These are phyloP conservation scores for Phainopepla nitens DNA, from an alignment of 2,113 vertebrate species.

Conservation along the genomic window DNA sequence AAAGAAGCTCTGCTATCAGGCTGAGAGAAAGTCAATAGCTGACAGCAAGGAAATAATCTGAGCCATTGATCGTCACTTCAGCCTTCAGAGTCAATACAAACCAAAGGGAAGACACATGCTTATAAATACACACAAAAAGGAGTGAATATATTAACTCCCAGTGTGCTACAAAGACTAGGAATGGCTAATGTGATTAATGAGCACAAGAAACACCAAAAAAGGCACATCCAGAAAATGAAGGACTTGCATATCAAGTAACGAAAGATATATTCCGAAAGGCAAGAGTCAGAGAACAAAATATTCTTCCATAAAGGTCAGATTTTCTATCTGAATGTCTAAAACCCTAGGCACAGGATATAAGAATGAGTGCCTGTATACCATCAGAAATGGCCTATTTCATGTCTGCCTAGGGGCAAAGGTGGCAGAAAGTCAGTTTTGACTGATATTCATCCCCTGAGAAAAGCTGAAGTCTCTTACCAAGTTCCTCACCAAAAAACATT, in stretches of 20 bases:
- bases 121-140: conserved; percentile 20
- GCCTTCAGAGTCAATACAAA: conserved; percentile 68
- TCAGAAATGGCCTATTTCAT: background rate
- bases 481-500: background rate
- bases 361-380: background rate
- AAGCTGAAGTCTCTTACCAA: background rate
- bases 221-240: background rate
- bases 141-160: conserved; percentile 63
- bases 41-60: conserved; percentile 77
- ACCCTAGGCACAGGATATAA: background rate
- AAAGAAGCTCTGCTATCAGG: conserved; percentile 59
- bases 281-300: background rate
- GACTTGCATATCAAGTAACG: background rate
- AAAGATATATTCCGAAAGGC: background rate
- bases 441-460: background rate
- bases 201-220: background rate
- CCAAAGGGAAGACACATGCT: conserved; percentile 48
- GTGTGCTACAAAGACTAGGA: background rate
- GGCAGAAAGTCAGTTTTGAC: background rate
- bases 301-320: background rate
- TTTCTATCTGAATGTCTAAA: background rate
- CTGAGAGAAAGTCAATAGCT: conserved; percentile 76
- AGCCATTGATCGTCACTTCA: conserved; percentile 75
- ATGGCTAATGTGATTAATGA: background rate
- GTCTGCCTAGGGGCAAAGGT: background rate